Base-by-base conservation (phyloP, 2,113 vertebrate genomes). In the Tragelaphus imberbis region DNA sequence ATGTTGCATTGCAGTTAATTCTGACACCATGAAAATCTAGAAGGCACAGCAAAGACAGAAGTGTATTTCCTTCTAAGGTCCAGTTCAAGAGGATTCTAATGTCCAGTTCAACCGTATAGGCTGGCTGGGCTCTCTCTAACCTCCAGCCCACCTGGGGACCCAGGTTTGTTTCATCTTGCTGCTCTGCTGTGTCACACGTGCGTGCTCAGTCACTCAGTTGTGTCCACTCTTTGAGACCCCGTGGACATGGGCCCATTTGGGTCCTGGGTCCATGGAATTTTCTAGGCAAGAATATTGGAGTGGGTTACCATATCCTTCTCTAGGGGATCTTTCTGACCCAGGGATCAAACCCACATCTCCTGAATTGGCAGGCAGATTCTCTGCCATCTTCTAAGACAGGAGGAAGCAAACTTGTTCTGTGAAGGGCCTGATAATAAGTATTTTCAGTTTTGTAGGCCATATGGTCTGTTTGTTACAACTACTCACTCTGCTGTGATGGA, bases 221-320 rank as follows among this genome's bases (percentile, higher is more conserved):
- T 71, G 19, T 40, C 68, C 0, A 5, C n/a, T 71, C 5, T 71
- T 68, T 40, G n/a, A 23, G n/a, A 71, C n/a, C n/a, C n/a, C 68
- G 6, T 40, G n/a, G n/a, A 40, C 19, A 6, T 0, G 2, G 65
- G 68, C 68, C 68, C 19, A 12, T 19, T 2, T 12, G 68, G n/a
- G 10, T 71, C 68, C n/a, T 40, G 10, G 40, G n/a, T 23, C n/a
- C 68, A 40, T 71, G 10, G n/a, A 71, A 40, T 44, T 77, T 27
- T 27, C n/a, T 36, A 25, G 71, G 36, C 36, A 77, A 14, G 71
- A 75, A 75, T 7, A 75, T 11, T 77, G 36, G 71, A 75, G 68
- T 13, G 36, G 5, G 6, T 77, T 77, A 25, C 40, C 40, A 44
- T 77, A 14, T 44, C 71, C 36, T 77, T 14, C 36, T 77, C 1